These are phyloP conservation scores for Drosophila setifemur DNA, from an alignment of 1,140 invertebrate species.

Conservation along the genomic window DNA sequence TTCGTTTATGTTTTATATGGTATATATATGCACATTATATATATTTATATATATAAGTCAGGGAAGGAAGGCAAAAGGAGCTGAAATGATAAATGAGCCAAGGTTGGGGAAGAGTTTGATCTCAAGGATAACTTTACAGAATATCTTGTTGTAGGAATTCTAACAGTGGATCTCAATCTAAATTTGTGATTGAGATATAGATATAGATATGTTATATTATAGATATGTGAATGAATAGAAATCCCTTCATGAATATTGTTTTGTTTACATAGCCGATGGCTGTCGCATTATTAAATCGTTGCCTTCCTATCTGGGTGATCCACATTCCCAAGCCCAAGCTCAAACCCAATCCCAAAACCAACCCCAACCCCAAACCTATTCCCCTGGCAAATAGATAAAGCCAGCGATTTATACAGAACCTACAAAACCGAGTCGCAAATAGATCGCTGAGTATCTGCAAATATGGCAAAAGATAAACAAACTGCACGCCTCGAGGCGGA, in stretches of 20 bases:
- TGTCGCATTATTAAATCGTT: background rate
- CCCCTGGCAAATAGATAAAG: constrained; percentile 1
- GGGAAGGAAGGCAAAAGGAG: background rate
- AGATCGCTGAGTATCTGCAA: constrained; percentile 31
- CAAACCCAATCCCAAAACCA: background rate
- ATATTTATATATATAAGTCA: background rate
- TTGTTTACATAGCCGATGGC: background rate
- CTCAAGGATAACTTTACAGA: too few species aligned
- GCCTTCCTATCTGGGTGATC: too few species aligned
- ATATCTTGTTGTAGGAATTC: too few species aligned
- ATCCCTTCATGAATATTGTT: background rate
- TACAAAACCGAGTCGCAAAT: constrained; percentile 44
- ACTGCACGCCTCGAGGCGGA: constrained; percentile 2
- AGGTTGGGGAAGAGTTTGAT: too few species aligned
- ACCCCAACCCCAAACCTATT: background rate
- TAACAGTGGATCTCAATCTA: too few species aligned
- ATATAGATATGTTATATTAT: too few species aligned
- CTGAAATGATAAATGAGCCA: background rate
- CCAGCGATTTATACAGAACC: constrained; percentile 2
- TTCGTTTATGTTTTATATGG: background rate
- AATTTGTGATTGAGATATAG: too few species aligned
- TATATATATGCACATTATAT: background rate
- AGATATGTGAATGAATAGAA: background rate
- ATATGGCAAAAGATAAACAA: constrained; percentile 33
- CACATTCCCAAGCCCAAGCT: too few species aligned